These are phyloP conservation scores for Alentia gelatinosa DNA, from an alignment of 2,888 invertebrate species.

Conservation along the genomic window DNA sequence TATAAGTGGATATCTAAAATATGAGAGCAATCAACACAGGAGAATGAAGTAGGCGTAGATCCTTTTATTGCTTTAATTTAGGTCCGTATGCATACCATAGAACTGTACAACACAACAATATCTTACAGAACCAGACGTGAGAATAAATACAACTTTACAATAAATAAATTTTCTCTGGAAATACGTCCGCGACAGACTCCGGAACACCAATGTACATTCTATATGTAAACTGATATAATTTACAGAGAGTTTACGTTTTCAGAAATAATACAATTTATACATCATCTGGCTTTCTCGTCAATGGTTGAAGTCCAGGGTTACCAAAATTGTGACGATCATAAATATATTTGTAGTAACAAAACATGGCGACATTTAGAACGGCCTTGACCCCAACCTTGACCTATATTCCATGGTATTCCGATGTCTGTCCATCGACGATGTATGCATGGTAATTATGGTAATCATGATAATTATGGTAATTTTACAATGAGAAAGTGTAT, in stretches of 20 bases:
- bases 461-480: constrained; percentile 13
- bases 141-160: constrained; percentile 57
- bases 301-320: background rate
- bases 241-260: constrained; percentile 26
- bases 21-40: background rate
- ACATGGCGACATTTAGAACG: constrained; percentile 11
- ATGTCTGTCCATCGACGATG: background rate
- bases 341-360: constrained; percentile 18
- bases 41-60: constrained; percentile 9
- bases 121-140: constrained; percentile 55
- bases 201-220: constrained; percentile 28
- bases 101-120: constrained; percentile 58
- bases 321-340: constrained; percentile 21
- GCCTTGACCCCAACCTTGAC: constrained; percentile 14
- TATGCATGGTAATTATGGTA: background rate
- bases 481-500: constrained; percentile 5
- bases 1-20: background rate
- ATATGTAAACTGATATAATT: constrained; percentile 5
- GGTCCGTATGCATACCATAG: constrained; percentile 34
- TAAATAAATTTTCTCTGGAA: constrained; percentile 53
- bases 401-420: constrained; percentile 15
- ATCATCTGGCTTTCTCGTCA: constrained; percentile 15
- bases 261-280: constrained; percentile 51
- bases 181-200: background rate
- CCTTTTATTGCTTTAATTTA: constrained; percentile 57